Percentiles rank a stretch among this genome's conserved stretches.
Conservation (phyloP, 2,797 vertebrate genomes). For the Sebastes steindachneri region DNA sequence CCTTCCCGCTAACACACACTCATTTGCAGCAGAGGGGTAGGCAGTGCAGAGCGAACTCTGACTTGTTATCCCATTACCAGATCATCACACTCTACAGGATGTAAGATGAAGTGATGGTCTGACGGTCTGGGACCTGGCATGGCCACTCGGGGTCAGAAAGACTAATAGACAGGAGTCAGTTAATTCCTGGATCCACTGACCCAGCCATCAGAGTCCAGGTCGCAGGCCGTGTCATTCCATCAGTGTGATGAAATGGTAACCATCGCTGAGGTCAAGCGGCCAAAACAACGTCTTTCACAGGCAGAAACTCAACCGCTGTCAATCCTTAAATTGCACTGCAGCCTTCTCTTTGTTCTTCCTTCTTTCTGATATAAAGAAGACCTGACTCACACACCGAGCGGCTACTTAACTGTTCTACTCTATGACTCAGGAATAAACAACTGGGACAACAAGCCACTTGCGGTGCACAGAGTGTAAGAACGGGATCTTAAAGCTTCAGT, state of each 20-base stretch:
- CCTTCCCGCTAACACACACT: conserved; percentile 8
- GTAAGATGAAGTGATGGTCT: conserved; percentile 29
- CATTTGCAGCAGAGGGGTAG: background rate
- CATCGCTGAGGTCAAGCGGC: background rate
- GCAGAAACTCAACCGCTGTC: background rate
- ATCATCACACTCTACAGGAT: conserved; percentile 9
- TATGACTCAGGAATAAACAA: background rate
- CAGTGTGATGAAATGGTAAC: conserved; percentile 8
- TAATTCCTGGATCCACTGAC: conserved; percentile 22
- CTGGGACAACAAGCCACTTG: background rate
- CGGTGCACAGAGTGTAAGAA: no score
- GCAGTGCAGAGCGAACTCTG: conserved; percentile 42
- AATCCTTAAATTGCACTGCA: background rate
- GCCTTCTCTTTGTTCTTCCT: background rate
- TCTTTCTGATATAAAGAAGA: background rate
- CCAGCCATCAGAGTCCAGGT: background rate
- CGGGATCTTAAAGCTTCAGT: no score
- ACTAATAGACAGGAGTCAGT: conserved; percentile 52
- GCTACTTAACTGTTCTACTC: background rate
- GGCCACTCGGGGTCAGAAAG: conserved; percentile 18
- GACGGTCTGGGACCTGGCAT: conserved; percentile 1
- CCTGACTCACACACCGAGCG: background rate
- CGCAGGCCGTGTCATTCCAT: conserved; percentile 30
- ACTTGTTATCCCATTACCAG: conserved; percentile 60
- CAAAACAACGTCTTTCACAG: conserved; percentile 14